Conservation (phyloP, 2,797 vertebrate species). For the Siniperca scherzeri region DNA sequence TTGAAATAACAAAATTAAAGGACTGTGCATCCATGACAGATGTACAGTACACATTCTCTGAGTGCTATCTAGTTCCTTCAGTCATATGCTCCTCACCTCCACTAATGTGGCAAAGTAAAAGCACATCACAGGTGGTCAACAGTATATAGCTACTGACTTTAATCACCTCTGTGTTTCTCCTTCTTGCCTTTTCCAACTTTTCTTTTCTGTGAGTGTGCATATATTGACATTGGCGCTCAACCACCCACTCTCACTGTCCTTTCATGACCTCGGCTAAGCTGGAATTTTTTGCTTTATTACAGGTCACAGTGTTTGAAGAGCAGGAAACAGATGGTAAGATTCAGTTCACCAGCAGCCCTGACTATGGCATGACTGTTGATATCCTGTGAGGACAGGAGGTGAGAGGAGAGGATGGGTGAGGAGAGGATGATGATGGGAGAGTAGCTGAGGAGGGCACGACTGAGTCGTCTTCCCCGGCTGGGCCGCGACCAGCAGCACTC, state of each 20-base stretch:
- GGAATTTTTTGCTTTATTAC: slow-evolving; percentile 37
- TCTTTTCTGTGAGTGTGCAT: slow-evolving; percentile 7
- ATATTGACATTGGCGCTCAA: slow-evolving; percentile 14
- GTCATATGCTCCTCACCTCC: background rate
- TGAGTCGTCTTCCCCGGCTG: background rate
- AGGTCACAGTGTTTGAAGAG: slow-evolving; percentile 92
- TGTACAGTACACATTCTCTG: background rate
- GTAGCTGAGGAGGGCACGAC: background rate
- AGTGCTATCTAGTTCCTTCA: background rate
- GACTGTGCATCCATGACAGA: background rate
- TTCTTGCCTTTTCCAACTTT: slow-evolving; percentile 5
- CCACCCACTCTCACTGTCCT: slow-evolving; percentile 33
- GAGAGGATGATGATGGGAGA: slow-evolving; percentile 17
- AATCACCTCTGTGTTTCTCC: slow-evolving; percentile 4
- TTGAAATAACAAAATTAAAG: background rate
- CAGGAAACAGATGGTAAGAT: slow-evolving; percentile 85
- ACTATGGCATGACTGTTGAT: slow-evolving; percentile 87
- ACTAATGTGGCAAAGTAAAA: background rate
- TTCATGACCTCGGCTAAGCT: slow-evolving; percentile 38
- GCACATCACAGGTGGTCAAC: slow-evolving; percentile 15
- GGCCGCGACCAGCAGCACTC: background rate
- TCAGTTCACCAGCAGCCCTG: slow-evolving; percentile 85
- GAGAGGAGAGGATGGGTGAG: background rate
- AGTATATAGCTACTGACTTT: slow-evolving; percentile 14
- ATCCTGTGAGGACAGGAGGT: slow-evolving; percentile 77